Base-by-base conservation (phyloP, 2,113 vertebrate species). In the Poecile atricapillus region DNA sequence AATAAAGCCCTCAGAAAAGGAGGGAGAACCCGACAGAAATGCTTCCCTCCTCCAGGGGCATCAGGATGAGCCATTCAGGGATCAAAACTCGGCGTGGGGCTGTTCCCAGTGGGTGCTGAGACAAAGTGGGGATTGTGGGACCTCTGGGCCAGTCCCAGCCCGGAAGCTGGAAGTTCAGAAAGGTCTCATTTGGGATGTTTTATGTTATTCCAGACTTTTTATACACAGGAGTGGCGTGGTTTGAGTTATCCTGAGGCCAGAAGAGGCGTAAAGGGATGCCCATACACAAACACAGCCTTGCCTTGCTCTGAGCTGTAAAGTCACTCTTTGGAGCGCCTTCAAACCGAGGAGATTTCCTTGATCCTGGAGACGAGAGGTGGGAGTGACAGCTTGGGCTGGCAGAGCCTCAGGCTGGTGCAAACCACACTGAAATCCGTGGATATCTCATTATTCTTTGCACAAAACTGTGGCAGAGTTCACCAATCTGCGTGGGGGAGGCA, bases 381-480 rank as follows among this genome's bases (percentile, higher is more conserved):
- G 14, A 23, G 18, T 2, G 58, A 19, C 82, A 13, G 3, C 14
- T 9, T 8, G 0, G 50, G 69, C 50, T 53, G 31, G 8, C 28
- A 5, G 10, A n/a, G 47, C 5, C 52, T 31, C 14, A 0, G 1
- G 0, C 19, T 20, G 3, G 7, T 12, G 21, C 37, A 21, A 19
- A 33, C 4, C 24, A 1, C 18, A 0, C 28, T 7, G 52, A 17
- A 27, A 56, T 25, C 62, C 3, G 0, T 25, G 22, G 27, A 2
- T 8, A 4, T 24, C 3, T 1, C 2, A 0, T 4, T 18, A 2
- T 2, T 19, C 49, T 75, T n/a, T 10, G 27, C 22, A 2, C 17
- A 8, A 33, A 60, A 1, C 31, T 5, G 0, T 5, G 35, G 5
- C 9, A 24, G 27, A 22, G 44, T 3, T 59, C 14, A 2, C 0